Evolutionary conservation across 2,888 invertebrate genomes (phyloP).

Genomic region (Polydrusus pterygomalis): DNA sequence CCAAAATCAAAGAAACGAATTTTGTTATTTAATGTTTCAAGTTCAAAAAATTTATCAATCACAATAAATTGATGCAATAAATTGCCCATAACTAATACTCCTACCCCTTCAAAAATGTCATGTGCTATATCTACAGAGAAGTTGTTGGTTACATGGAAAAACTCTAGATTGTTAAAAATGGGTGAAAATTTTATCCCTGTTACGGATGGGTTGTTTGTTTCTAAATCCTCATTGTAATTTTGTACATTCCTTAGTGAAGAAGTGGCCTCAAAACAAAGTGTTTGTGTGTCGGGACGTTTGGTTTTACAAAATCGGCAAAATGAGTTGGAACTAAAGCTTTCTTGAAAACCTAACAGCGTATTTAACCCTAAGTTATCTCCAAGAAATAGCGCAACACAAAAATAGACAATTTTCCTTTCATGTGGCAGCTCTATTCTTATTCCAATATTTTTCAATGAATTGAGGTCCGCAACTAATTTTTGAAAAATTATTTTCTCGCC

Average conservation of each 20-base stretch:
- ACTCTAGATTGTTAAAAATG: no score
- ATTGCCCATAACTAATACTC: no score
- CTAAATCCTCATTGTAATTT: constrained; percentile 6
- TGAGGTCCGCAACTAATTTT: constrained; percentile 45
- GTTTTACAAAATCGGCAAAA: constrained; percentile 3
- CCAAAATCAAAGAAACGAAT: no score
- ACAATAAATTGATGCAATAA: no score
- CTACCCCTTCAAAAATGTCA: no score
- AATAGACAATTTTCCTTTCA: constrained; percentile 40
- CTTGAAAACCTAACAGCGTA: constrained; percentile 48
- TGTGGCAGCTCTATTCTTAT: constrained; percentile 31
- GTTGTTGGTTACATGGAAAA: no score
- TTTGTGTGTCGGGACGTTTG: neutral
- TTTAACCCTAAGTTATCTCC: no score
- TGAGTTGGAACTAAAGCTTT: constrained; percentile 40
- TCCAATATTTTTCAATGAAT: constrained; percentile 44
- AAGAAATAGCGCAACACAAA: constrained; percentile 33
- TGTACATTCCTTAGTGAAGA: neutral
- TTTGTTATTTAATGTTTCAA: no score
- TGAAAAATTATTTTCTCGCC: constrained; percentile 49
- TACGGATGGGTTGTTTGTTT: no score
- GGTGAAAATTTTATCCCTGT: no score
- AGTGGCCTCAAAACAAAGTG: neutral
- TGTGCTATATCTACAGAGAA: no score
- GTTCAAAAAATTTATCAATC: no score